Conservation (phyloP, 2,113 vertebrate species). For the Physeter macrocephalus region DNA sequence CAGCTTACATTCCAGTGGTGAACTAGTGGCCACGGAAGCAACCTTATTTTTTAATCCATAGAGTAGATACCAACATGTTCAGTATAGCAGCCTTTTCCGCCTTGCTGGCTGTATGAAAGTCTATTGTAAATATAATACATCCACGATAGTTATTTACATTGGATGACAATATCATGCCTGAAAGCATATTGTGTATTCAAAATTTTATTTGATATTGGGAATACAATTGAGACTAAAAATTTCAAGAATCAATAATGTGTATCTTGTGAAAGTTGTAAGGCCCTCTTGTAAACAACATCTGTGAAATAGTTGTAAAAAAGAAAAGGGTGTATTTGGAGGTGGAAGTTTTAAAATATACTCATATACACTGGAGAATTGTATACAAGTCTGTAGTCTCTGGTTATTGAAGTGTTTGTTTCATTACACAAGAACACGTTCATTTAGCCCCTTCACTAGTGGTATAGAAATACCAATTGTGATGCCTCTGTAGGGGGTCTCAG, state of each 20-base stretch:
- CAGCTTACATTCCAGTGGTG: not conserved
- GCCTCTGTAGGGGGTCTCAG: not conserved
- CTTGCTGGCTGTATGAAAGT: not conserved
- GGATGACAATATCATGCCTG: not conserved
- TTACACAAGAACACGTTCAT: not conserved
- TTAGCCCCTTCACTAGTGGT: not conserved
- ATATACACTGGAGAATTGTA: not conserved
- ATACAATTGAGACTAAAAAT: not conserved
- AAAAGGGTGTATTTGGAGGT: not conserved
- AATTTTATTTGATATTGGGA: not conserved
- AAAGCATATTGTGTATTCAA: not conserved
- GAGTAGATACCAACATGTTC: rapidly evolving
- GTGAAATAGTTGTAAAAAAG: not conserved
- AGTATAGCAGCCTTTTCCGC: not conserved
- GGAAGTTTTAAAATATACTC: not conserved
- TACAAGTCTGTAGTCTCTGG: not conserved
- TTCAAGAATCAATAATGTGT: not conserved
- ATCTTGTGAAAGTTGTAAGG: not conserved
- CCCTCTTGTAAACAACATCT: not conserved
- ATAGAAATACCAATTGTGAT: not conserved
- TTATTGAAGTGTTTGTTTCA: not conserved
- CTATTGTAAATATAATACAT: not conserved
- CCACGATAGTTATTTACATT: not conserved
- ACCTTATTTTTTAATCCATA: not conserved
- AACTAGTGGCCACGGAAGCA: not conserved